A percentile compares a stretch with the other conserved stretches of the same genome.
phyloP scores from a whole-genome alignment of 2,797 vertebrate genomes.

The Danio kyathit region DNA sequence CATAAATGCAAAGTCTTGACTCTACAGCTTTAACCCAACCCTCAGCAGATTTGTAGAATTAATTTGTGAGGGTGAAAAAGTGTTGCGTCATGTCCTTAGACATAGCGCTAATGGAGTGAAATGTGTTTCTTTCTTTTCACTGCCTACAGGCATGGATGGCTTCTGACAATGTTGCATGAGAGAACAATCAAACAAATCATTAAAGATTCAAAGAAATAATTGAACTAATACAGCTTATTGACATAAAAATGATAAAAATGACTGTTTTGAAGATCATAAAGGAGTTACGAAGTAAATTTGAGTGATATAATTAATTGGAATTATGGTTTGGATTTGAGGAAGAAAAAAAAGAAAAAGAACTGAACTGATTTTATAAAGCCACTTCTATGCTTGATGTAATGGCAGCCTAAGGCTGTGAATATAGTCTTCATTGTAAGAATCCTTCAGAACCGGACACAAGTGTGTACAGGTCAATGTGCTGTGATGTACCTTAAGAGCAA shows the following conservation, averaged over 20 bases:
- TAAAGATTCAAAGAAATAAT: not conserved
- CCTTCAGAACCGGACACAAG: constrained; percentile 23
- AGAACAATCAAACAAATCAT: constrained; percentile 6
- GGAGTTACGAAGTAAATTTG: not conserved
- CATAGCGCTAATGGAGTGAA: constrained; percentile 18
- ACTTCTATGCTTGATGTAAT: constrained; percentile 54
- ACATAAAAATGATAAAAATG: no score
- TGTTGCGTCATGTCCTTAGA: not conserved
- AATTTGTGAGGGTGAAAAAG: not conserved
- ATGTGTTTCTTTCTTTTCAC: constrained; percentile 1
- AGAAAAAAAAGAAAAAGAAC: constrained; percentile 18
- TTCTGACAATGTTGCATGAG: constrained; percentile 12
- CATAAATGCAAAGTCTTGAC: not conserved
- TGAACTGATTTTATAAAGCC: constrained; percentile 49
- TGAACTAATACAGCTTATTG: not conserved
- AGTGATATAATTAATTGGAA: constrained; percentile 3
- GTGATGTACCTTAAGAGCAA: constrained; percentile 29
- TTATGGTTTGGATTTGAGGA: not conserved
- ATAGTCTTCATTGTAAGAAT: constrained; percentile 33
- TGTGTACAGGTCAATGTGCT: constrained; percentile 5
- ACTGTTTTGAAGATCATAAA: constrained; percentile 8
- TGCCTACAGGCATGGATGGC: constrained; percentile 1
- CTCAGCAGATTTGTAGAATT: constrained; percentile 2
- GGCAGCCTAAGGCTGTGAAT: constrained; percentile 51
- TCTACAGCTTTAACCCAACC: not conserved